A percentile compares a stretch with the other conserved stretches of the same genome.
Evolutionary conservation across 2,888 invertebrate genomes (phyloP).

Genomic region (Philereme vetulata): DNA sequence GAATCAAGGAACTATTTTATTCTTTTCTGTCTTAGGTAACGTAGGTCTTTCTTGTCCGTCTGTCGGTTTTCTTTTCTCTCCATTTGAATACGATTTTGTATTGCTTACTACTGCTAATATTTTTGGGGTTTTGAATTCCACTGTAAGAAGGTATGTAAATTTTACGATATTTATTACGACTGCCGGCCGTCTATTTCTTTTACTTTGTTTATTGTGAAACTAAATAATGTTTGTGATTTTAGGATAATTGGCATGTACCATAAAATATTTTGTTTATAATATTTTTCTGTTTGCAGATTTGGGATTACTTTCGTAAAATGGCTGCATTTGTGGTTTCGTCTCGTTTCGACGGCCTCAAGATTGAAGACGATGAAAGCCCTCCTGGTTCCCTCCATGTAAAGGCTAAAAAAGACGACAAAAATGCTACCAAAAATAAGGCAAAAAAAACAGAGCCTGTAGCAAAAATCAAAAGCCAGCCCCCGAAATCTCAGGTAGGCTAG

Average conservation of each 20-base stretch:
- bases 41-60: too few species aligned
- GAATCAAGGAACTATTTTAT: background rate
- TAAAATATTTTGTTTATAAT: too few species aligned
- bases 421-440: constrained; percentile 49
- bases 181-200: too few species aligned
- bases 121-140: background rate
- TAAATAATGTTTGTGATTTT: background rate
- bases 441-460: constrained; percentile 68
- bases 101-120: background rate
- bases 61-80: background rate
- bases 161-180: too few species aligned
- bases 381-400: constrained; percentile 53
- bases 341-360: constrained; percentile 88
- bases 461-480: constrained; percentile 50
- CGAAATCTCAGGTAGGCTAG: constrained; percentile 59
- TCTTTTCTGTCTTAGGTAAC: too few species aligned
- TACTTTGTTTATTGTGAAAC: background rate
- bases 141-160: too few species aligned
- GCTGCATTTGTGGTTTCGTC: constrained; percentile 88
- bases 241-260: background rate
- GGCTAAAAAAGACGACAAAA: constrained; percentile 67
- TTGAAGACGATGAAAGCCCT: constrained; percentile 87
- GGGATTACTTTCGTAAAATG: constrained; percentile 61
- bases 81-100: background rate
- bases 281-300: constrained; percentile 10